Base-by-base conservation (phyloP, 2,888 invertebrate genomes). In the Synergus gifuensis region DNA sequence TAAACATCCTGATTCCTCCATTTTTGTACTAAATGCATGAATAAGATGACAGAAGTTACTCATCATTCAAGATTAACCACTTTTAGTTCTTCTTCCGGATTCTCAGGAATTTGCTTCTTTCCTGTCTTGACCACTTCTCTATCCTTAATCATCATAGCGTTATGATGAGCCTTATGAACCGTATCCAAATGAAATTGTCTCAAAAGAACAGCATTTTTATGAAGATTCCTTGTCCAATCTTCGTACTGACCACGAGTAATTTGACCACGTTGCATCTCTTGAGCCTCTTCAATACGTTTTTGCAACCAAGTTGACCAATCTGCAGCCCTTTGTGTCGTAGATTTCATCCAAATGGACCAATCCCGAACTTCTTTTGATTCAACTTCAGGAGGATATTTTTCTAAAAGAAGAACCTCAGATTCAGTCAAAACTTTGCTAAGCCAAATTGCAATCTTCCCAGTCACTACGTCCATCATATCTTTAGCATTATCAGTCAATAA, bases 401-500 rank as follows among this genome's bases (percentile, higher is more conserved):
- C 78, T 62, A 89, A 77, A 76, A 88, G 87, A 0, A 76, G 44
- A 4, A 87, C 62, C 58, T 89, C 84, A 8, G 87, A 87, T 4
- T 86, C 85, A 8, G 79, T 85, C 1, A 90, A 78, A 4, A 88
- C 73, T 9, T 78, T 78, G 54, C 82, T 85, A 9, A 91, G 28
- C 90, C 90, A 90, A 7, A 79, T 78, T 1, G 90, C 90, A 0
- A 90, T 83, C 83, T 90, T 90, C 16, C 89, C 90, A 12, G 89
- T 83, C 12, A 89, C 81, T 0, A 88, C 87, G 67, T 89, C 84
- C 7, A 89, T 77, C 0, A 87, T 67, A 62, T 87, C 86, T 18
- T 76, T 85, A 16, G 83, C 76, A 5, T 87, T 83, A 4, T 85
- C 83, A 8, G 83, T 83, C 7, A 90, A 73, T 0, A 84, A 80